phyloP scores from a whole-genome alignment of 2,113 vertebrate species.

The Colinus virginianus region DNA sequence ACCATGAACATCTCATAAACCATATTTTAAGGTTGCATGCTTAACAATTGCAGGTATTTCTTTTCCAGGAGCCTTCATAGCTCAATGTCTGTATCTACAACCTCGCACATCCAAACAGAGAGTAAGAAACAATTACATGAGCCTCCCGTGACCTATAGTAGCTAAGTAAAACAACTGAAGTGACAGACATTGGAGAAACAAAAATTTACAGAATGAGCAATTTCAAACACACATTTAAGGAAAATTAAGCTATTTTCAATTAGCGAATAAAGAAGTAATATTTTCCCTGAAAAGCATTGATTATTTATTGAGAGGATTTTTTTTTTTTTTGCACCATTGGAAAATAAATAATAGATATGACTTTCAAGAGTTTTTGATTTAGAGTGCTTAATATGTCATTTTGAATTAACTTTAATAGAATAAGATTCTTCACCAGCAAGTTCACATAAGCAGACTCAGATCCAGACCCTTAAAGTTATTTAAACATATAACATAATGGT shows the following conservation, averaged over 20 bases:
- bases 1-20: slow-evolving; percentile 56
- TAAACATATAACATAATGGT: neutral
- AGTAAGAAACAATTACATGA: slow-evolving; percentile 45
- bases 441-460: neutral
- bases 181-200: slow-evolving; percentile 20
- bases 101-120: slow-evolving; percentile 42
- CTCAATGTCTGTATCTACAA: slow-evolving; percentile 51
- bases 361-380: neutral
- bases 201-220: slow-evolving; percentile 23
- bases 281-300: neutral
- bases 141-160: slow-evolving; percentile 24
- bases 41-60: slow-evolving; percentile 64
- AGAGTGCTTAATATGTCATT: neutral
- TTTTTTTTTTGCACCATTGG: neutral
- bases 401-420: neutral
- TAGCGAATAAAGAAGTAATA: neutral
- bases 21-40: slow-evolving; percentile 41
- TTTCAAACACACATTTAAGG: slow-evolving; percentile 8
- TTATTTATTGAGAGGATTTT: neutral
- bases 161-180: slow-evolving; percentile 25
- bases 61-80: slow-evolving; percentile 52
- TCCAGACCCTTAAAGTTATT: neutral
- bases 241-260: neutral
- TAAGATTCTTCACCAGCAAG: neutral
- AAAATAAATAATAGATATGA: neutral